Evolutionary conservation across 2,797 vertebrate genomes (phyloP).

Genomic region (Ptychobarbus kaznakovi): DNA sequence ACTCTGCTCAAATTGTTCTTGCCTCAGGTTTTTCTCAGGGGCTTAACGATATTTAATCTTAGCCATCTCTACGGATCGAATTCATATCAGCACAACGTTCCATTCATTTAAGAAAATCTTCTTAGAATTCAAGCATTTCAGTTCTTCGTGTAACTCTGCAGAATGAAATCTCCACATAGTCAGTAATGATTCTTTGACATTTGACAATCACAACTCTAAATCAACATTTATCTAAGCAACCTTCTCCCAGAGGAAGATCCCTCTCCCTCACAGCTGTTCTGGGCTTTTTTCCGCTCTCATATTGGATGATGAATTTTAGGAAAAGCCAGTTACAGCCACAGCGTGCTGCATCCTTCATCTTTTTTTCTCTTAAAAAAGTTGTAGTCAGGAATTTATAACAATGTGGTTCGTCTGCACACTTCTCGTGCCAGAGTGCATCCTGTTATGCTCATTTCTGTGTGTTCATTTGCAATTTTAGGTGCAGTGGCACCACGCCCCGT

Average conservation of each 20-base stretch:
- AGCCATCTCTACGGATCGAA: slow-evolving; percentile 6
- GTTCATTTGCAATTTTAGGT: slow-evolving; percentile 38
- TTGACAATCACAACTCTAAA: slow-evolving; percentile 20
- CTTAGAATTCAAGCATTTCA: not conserved
- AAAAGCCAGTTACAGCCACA: slow-evolving; percentile 16
- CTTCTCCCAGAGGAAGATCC: slow-evolving; percentile 2
- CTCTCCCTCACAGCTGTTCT: not conserved
- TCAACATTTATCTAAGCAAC: slow-evolving; percentile 23
- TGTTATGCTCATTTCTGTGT: slow-evolving; percentile 13
- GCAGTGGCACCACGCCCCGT: slow-evolving; percentile 47
- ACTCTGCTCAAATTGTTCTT: not conserved
- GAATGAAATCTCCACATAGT: slow-evolving; percentile 11
- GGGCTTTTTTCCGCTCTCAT: not conserved
- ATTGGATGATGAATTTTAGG: slow-evolving; percentile 43
- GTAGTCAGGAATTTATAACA: slow-evolving; percentile 1
- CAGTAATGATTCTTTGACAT: slow-evolving; percentile 16
- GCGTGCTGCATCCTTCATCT: not conserved
- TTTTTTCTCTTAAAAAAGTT: slow-evolving; percentile 11
- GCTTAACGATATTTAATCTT: slow-evolving; percentile 20
- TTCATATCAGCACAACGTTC: slow-evolving; percentile 17
- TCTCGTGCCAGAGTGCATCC: slow-evolving; percentile 2
- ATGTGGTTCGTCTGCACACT: not conserved
- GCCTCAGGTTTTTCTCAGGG: not conserved
- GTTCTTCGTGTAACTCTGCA: not conserved
- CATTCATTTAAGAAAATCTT: slow-evolving; percentile 7